Base-by-base conservation (phyloP, 2,888 invertebrate species). In the Synanthedon tipuliformis region DNA sequence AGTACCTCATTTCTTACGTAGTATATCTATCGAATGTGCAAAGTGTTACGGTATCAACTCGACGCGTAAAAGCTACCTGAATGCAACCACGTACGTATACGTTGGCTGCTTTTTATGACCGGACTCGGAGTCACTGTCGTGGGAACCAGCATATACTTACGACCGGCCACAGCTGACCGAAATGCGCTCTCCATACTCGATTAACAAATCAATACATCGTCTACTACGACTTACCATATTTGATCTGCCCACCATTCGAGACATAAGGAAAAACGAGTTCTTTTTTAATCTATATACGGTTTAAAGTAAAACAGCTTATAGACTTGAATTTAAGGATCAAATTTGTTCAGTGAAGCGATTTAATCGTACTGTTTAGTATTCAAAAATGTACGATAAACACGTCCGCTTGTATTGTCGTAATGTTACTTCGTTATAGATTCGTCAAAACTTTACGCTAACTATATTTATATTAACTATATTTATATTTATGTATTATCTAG, bases 91-190 rank as follows among this genome's bases (percentile, higher is more conserved):
- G 83, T 80, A 81, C 80, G 76, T 75, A 79, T 73, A 77, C 81
- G 79, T 80, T 78, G 78, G 67, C 71, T 75, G 76, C 82, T 86
- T 86, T 84, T 87, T 84, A 86, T 86, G 82, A 82, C 69, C 76
- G 66, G 78, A 63, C 72, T 75, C 79, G 75, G 75, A 80, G 79
- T 84, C 80, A 81, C 78, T 78, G 83, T 70, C 85, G 88, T 88
- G 83, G 82, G 87, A 88, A 88, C 84, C 79, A 71, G 82, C 87
- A 81, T 83, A 79, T 74, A 82, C 87, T 84, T 84, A 82, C 76
- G 66, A 61, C 69, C 73, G 71, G 73, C 77, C 73, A 80, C 86
- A 84, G 85, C 86, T 86, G 86, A 84, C 86, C 86, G 81, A 87
- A 88, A 85, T 86, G 84, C 86, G 87, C 76, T 83, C 81, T 83